These are phyloP conservation scores for Semnopithecus entellus DNA, from an alignment of 2,113 vertebrate genomes.

Conservation along the genomic window DNA sequence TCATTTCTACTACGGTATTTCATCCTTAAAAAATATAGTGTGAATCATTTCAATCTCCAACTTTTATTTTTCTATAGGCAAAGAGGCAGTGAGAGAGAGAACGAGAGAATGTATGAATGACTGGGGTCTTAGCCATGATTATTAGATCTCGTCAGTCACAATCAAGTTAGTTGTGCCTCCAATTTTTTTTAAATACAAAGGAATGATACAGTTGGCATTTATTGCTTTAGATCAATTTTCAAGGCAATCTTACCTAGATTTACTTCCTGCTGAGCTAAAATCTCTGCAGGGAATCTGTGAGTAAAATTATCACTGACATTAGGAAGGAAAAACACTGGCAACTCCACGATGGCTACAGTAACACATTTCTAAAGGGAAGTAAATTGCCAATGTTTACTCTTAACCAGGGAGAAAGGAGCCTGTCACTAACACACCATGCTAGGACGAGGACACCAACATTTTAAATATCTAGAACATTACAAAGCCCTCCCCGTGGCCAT, in stretches of 20 bases:
- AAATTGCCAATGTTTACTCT: background rate
- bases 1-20: constrained; percentile 38
- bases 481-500: background rate
- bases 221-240: constrained; percentile 19
- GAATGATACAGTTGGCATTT: background rate
- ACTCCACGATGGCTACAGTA: constrained; percentile 9
- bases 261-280: constrained; percentile 48
- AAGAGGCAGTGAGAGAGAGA: background rate
- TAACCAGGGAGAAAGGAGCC: background rate
- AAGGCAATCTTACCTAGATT: constrained; percentile 51
- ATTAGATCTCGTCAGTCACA: background rate
- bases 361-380: constrained; percentile 41
- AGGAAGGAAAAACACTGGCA: constrained; percentile 47
- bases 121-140: background rate
- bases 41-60: background rate
- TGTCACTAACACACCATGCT: fast-evolving
- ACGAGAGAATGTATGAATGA: background rate
- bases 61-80: constrained; percentile 4
- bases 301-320: constrained; percentile 56
- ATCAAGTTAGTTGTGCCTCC: constrained; percentile 10
- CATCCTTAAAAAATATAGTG: constrained; percentile 6
- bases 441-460: background rate
- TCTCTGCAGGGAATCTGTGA: constrained; percentile 48
- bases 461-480: constrained; percentile 7
- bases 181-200: constrained; percentile 42